These are phyloP conservation scores for Strongylocentrotus purpuratus DNA, from an alignment of 35 echinoderm and acorn worm species.

Conservation along the genomic window DNA sequence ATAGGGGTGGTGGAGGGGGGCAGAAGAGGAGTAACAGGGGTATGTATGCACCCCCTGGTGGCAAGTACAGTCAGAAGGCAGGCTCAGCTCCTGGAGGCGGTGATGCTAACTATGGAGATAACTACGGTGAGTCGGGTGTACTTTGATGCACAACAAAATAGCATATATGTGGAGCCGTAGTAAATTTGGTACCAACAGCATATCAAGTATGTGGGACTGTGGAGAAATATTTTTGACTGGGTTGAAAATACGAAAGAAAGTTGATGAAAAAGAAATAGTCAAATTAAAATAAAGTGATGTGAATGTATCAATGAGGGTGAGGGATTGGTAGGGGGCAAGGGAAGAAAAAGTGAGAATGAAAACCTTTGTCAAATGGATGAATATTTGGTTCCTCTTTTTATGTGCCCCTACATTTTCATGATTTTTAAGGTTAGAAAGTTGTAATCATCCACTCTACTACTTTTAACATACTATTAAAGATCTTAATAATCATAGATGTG, in stretches of 20 bases:
- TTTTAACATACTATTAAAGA: too few relatives aligned
- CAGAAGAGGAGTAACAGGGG: constrained; percentile 52
- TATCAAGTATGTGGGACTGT: background rate
- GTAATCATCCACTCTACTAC: too few relatives aligned
- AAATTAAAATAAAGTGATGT: too few relatives aligned
- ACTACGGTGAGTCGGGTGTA: background rate
- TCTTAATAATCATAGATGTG: too few relatives aligned
- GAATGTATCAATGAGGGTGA: too few relatives aligned
- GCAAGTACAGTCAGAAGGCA: constrained; percentile 89
- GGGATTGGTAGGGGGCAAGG: too few relatives aligned
- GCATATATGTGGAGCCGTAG: background rate
- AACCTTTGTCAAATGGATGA: too few relatives aligned
- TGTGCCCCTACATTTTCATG: too few relatives aligned
- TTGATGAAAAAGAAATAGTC: background rate
- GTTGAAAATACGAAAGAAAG: background rate
- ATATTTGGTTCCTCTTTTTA: too few relatives aligned
- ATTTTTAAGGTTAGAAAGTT: too few relatives aligned
- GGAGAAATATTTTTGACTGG: background rate
- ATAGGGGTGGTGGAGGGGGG: constrained; percentile 18
- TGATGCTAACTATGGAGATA: constrained; percentile 78
- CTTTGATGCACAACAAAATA: background rate
- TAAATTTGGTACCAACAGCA: background rate
- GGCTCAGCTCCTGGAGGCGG: constrained; percentile 78
- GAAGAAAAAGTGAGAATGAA: too few relatives aligned
- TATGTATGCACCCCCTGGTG: constrained; percentile 83